phyloP scores from a whole-genome alignment of 2,888 invertebrate genomes.

The Chymomyza fuscimana region DNA sequence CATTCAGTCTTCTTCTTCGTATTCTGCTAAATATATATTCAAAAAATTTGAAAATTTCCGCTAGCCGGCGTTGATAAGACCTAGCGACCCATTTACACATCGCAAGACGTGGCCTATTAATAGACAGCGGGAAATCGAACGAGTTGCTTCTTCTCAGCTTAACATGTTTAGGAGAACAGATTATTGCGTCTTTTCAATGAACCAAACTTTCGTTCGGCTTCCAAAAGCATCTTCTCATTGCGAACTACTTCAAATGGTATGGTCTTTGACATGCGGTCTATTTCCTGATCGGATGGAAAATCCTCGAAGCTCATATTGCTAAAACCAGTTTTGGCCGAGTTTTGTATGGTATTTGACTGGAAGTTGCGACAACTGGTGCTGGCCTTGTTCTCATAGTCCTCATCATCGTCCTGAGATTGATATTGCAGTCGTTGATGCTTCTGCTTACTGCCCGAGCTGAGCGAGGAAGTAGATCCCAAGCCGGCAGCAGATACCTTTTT shows the following conservation, averaged over 20 bases:
- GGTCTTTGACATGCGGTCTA: constrained; percentile 78
- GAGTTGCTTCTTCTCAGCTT: constrained; percentile 47
- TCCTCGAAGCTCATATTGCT: constrained; percentile 89
- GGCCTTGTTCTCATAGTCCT: constrained; percentile 45
- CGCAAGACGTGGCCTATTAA: constrained; percentile 12
- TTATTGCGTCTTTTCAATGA: constrained; percentile 81
- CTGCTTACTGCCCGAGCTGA: constrained; percentile 68
- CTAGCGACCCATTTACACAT: constrained; percentile 31
- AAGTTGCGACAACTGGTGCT: constrained; percentile 62
- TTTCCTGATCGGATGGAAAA: constrained; percentile 85
- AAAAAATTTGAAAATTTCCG: constrained; percentile 1
- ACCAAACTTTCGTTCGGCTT: constrained; percentile 81
- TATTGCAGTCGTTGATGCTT: constrained; percentile 74
- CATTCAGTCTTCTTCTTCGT: constrained; percentile 10
- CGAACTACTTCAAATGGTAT: constrained; percentile 85
- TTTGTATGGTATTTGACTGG: constrained; percentile 79
- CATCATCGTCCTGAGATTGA: constrained; percentile 72
- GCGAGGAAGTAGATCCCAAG: constrained; percentile 67
- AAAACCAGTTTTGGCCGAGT: constrained; percentile 82
- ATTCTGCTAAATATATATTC: neutral
- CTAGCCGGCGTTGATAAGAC: neutral
- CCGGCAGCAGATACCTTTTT: constrained; percentile 76
- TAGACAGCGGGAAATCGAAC: too few relatives aligned
- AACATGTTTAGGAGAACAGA: constrained; percentile 80
- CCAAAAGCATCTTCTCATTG: constrained; percentile 80